Percentiles rank a stretch among this genome's conserved stretches.
Evolutionary conservation across 2,888 invertebrate genomes (phyloP).

Genomic region (Eutolmus rufibarbis): DNA sequence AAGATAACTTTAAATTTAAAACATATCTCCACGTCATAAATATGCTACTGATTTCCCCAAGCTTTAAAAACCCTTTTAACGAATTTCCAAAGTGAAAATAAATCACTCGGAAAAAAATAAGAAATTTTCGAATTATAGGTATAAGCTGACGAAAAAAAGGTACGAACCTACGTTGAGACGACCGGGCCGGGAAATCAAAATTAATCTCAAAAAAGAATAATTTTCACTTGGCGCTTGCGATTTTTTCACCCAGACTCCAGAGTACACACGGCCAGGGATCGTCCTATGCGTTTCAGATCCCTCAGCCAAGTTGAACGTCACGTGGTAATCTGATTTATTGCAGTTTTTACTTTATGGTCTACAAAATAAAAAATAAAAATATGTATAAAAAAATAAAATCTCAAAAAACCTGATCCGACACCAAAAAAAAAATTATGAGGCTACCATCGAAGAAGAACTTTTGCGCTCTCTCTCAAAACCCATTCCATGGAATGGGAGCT

Average conservation of each 20-base stretch:
- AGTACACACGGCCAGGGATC: background rate
- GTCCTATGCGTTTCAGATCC: background rate
- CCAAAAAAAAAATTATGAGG: background rate
- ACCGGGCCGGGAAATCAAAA: background rate
- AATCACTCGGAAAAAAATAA: background rate
- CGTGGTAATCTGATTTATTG: conserved; percentile 29
- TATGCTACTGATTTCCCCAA: background rate
- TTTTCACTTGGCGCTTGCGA: background rate
- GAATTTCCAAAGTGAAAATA: background rate
- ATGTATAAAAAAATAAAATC: background rate
- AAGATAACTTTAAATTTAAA: background rate
- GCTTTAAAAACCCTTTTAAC: background rate
- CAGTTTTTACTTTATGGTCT: conserved; percentile 15
- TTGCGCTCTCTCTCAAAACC: background rate
- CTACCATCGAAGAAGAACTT: background rate
- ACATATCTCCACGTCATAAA: background rate
- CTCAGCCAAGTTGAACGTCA: conserved; percentile 19
- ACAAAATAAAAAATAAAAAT: background rate
- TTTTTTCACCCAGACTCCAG: background rate
- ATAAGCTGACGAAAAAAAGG: background rate
- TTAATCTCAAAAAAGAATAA: background rate
- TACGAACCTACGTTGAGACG: background rate
- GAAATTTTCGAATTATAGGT: background rate
- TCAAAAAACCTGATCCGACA: background rate
- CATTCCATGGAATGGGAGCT: background rate